Conservation (phyloP, 2,113 vertebrate genomes). For the Callorhinus ursinus region DNA sequence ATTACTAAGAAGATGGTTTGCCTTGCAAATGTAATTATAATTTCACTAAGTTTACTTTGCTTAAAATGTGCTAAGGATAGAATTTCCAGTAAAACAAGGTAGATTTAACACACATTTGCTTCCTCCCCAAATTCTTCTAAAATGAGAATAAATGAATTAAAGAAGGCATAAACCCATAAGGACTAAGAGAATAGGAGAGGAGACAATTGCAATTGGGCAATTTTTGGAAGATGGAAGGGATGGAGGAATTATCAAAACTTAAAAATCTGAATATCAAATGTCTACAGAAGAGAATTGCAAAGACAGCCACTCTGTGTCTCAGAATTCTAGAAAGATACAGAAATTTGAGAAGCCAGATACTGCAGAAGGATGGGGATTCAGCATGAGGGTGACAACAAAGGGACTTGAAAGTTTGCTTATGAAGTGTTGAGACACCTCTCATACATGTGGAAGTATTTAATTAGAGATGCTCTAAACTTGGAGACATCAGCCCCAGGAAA, state of each 20-base stretch:
- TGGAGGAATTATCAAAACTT: conserved; percentile 17
- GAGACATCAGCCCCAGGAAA: background rate
- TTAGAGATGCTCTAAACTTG: background rate
- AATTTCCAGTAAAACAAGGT: conserved; percentile 20
- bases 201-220: background rate
- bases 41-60: conserved; percentile 29
- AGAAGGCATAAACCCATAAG: background rate
- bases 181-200: background rate
- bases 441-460: background rate
- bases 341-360: background rate
- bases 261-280: background rate
- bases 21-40: conserved; percentile 13
- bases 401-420: background rate
- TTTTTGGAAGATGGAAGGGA: background rate
- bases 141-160: conserved; percentile 26
- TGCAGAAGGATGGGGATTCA: background rate
- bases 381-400: background rate
- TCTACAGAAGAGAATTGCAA: background rate
- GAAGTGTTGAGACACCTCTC: background rate
- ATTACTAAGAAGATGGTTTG: conserved; percentile 27
- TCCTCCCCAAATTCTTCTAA: conserved; percentile 44
- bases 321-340: background rate
- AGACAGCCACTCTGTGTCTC: background rate
- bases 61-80: conserved; percentile 13
- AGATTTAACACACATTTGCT: conserved; percentile 4